A percentile compares a stretch with the other conserved stretches of the same genome.
These are phyloP conservation scores for Oligia fasciuncula DNA, from an alignment of 2,888 invertebrate genomes.

Conservation along the genomic window DNA sequence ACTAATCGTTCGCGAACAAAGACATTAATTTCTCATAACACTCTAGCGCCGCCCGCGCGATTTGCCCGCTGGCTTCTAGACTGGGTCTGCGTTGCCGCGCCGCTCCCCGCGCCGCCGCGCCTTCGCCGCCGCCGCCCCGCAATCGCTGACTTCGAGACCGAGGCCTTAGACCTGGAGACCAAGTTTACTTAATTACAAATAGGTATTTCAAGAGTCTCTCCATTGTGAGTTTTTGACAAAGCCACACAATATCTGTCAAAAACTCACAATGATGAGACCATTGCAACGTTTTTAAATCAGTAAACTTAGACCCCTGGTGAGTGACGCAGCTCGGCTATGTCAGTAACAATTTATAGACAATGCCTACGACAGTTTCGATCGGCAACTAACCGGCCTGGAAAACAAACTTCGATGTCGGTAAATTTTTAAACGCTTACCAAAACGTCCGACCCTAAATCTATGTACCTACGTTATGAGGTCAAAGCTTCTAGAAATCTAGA, in stretches of 20 bases:
- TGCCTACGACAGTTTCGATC: neutral
- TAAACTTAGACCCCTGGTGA: too few species aligned
- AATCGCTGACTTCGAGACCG: too few species aligned
- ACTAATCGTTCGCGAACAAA: too few species aligned
- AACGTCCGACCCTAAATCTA: constrained; percentile 15
- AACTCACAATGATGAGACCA: neutral
- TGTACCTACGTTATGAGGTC: neutral
- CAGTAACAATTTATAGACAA: constrained; percentile 20
- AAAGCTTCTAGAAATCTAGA: constrained; percentile 13
- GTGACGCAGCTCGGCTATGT: neutral
- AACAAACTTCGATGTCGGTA: constrained; percentile 20
- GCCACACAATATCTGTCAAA: neutral
- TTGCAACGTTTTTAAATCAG: neutral
- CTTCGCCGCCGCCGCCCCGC: too few species aligned
- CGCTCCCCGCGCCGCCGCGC: too few species aligned
- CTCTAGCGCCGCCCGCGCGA: too few species aligned
- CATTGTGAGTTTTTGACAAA: neutral
- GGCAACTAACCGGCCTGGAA: neutral
- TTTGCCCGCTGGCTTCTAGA: too few species aligned
- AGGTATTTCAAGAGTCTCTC: neutral
- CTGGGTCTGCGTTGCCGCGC: too few species aligned
- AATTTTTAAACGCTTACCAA: constrained; percentile 39
- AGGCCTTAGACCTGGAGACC: neutral
- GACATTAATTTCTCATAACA: too few species aligned
- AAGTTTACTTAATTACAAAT: neutral